Conservation (phyloP, 2,113 vertebrate genomes). For the Pelobates fuscus region DNA sequence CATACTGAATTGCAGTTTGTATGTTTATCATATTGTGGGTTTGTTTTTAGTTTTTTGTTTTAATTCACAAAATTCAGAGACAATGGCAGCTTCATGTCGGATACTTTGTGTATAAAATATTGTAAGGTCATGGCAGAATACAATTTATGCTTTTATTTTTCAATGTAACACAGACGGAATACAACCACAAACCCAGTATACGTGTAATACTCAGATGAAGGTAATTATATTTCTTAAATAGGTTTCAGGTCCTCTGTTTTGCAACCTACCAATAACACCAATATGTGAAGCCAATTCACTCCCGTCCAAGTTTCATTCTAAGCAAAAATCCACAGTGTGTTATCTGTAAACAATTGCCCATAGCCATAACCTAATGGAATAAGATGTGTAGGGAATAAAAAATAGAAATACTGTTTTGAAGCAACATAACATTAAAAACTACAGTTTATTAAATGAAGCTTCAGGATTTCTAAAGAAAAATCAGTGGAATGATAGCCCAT, state of each 20-base stretch:
- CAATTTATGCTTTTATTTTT: no score
- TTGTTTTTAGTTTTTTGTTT: no score
- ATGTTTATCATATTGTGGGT: no score
- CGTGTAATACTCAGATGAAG: background rate
- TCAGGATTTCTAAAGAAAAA: background rate
- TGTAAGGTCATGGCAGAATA: no score
- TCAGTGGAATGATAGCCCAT: background rate
- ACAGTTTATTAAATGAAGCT: background rate
- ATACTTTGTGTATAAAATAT: no score
- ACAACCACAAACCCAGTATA: no score
- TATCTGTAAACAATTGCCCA: constrained; percentile 3
- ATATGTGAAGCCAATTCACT: background rate
- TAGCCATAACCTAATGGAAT: background rate
- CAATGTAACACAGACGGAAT: no score
- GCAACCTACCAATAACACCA: background rate
- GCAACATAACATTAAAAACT: background rate
- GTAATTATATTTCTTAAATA: background rate
- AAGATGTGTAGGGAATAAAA: background rate
- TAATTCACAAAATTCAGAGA: no score
- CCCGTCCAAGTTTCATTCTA: background rate
- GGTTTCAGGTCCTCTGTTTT: background rate
- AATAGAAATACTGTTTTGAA: background rate
- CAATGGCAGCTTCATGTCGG: no score
- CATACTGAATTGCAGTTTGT: no score
- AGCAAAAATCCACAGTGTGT: constrained; percentile 1